phyloP scores from a whole-genome alignment of 2,113 vertebrate species.

The Pterocles burchelli region DNA sequence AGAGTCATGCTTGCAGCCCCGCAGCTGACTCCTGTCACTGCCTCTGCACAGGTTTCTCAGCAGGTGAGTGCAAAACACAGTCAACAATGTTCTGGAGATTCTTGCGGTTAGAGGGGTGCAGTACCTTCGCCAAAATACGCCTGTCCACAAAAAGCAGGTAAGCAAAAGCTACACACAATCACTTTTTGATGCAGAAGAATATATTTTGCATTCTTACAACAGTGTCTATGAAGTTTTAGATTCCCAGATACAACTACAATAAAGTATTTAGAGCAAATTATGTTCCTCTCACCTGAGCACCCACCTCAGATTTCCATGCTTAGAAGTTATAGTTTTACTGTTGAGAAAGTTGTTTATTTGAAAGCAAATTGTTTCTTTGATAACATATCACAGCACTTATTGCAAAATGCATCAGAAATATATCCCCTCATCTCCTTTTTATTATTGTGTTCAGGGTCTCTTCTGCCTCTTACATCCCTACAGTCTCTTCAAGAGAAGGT shows the following conservation, averaged over 20 bases:
- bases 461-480: not conserved
- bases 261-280: not conserved
- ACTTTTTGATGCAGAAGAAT: not conserved
- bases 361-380: not conserved
- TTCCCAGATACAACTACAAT: not conserved
- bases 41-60: not conserved
- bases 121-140: not conserved
- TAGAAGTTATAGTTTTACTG: not conserved
- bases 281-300: not conserved
- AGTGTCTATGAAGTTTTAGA: not conserved
- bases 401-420: not conserved
- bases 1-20: not conserved
- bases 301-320: not conserved
- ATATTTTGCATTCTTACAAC: not conserved
- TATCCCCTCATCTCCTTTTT: not conserved
- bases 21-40: not conserved
- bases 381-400: not conserved
- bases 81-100: not conserved
- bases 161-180: not conserved
- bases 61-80: not conserved
- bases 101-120: not conserved
- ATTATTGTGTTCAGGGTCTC: not conserved
- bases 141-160: not conserved
- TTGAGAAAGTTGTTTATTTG: not conserved
- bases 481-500: not conserved